Percentiles rank a stretch among this genome's conserved stretches.
phyloP scores from a whole-genome alignment of 2,888 invertebrate genomes.

The Cataglyphis livida region DNA sequence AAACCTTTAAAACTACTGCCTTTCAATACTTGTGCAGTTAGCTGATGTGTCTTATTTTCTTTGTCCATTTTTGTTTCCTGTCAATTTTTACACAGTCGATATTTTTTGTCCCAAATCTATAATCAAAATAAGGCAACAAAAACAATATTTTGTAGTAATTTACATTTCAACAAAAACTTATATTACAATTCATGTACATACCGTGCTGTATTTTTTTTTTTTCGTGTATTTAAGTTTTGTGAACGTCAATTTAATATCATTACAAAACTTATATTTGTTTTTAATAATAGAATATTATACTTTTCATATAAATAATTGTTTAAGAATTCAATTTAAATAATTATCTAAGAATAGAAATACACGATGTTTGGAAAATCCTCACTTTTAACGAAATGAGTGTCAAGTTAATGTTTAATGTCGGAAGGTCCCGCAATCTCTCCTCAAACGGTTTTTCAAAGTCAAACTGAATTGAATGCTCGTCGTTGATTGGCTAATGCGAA shows the following conservation, averaged over 20 bases:
- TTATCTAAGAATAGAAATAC: not conserved
- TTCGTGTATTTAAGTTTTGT: not conserved
- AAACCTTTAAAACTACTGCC: slow-evolving; percentile 67
- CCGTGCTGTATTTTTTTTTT: not conserved
- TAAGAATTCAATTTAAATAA: not conserved
- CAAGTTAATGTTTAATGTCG: not conserved
- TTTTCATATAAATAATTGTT: not conserved
- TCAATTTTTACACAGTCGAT: not conserved
- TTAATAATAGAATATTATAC: not conserved
- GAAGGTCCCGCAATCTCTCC: not conserved
- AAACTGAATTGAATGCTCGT: not conserved
- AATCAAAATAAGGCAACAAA: not conserved
- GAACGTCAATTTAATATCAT: not conserved
- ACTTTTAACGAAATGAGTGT: not conserved
- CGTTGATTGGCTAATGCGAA: slow-evolving; percentile 15
- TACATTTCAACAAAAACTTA: not conserved
- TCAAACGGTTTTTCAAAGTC: slow-evolving; percentile 31
- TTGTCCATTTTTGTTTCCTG: not conserved
- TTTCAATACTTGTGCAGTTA: slow-evolving; percentile 13
- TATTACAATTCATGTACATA: not conserved
- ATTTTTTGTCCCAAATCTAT: not conserved
- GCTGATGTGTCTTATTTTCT: not conserved
- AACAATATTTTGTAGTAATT: not conserved
- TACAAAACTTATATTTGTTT: too few species aligned
- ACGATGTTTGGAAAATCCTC: not conserved